Base-by-base conservation (phyloP, 92 coral and sea anemone species). In the Diadumene lineata region DNA sequence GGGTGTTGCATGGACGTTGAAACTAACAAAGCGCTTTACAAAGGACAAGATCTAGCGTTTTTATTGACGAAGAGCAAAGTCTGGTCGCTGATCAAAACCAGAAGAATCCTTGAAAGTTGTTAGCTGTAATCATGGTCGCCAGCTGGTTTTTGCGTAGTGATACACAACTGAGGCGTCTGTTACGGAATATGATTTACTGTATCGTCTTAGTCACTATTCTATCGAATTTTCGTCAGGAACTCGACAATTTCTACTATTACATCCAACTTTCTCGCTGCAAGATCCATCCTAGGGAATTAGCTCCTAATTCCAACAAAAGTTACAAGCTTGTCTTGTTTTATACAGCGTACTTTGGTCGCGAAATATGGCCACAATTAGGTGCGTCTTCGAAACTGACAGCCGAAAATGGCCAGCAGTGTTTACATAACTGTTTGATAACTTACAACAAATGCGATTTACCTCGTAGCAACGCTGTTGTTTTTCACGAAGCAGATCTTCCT, bases 381-480 rank as follows among this genome's bases (percentile, higher is more conserved):
- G 13, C 61, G 23, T 55, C 61, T 55, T 55, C 22, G 61, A 55
- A 55, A 11, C 61, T 55, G 22, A 55, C 61, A 9, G 6, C 7
- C 13, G 61, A 55, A 55, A 25, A 55, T 55, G 61, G 61, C 11
- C 13, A 55, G 22, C 15, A n/a, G 23, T 55, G 61, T 55, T 9
- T 25, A 11, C 61, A 55, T 25, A 55, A 9, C 61, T 55, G 61
- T n/a, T 7, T 55, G 61, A 55, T 55, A 8, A 8, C 61, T 55
- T 55, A 55, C 61, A 55, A 55, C 61, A 55, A 55, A 55, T 55
- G 61, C 23, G 61, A 55, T 25, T 55, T 55, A 25, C 61, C 61
- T 55, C 23, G 11, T 25, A 55, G 61, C 22, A 25, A 55, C 22
- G 61, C 61, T 9, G 61, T 55, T 4, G 23, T 55, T 9, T 55